These are phyloP conservation scores for Megalopta genalis DNA, from an alignment of 1,140 invertebrate species.

Conservation along the genomic window DNA sequence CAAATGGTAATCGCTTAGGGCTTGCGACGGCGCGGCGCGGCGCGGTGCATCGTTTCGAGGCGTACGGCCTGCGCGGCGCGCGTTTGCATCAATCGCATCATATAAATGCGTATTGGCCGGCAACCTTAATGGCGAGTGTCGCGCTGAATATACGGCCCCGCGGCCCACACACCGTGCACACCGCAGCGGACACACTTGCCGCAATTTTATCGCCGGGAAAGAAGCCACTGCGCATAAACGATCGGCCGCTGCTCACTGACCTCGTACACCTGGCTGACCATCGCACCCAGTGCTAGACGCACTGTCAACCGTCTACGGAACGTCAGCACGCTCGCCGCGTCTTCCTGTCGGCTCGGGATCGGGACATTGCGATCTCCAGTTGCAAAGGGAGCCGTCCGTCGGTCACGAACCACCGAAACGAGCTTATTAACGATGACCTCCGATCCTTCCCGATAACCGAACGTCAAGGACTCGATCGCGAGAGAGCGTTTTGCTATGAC, in stretches of 20 bases:
- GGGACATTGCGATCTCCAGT: constrained; percentile 15
- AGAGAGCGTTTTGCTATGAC: no score
- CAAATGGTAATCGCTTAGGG: no score
- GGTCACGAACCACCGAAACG: constrained; percentile 19
- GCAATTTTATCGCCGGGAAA: constrained; percentile 75
- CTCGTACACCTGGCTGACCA: constrained; percentile 71
- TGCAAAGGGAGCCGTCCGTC: not conserved
- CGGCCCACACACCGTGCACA: constrained; percentile 64
- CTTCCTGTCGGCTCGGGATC: not conserved
- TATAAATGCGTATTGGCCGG: constrained; percentile 61
- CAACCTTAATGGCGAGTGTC: constrained; percentile 57
- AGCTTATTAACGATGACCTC: constrained; percentile 5
- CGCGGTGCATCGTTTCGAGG: no score
- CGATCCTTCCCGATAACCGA: no score
- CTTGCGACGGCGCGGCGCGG: no score
- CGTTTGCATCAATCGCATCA: constrained; percentile 30
- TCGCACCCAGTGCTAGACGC: not conserved
- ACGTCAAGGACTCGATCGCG: no score
- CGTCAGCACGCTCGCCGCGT: not conserved
- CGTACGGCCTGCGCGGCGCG: not conserved
- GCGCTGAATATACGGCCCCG: constrained; percentile 58
- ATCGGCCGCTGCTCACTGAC: constrained; percentile 68
- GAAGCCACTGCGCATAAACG: constrained; percentile 74
- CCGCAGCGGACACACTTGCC: constrained; percentile 62
- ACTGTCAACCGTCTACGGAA: not conserved